Percentiles rank a stretch among this genome's conserved stretches.
These are phyloP conservation scores for Endotricha flammealis DNA, from an alignment of 2,888 invertebrate species.

Conservation along the genomic window DNA sequence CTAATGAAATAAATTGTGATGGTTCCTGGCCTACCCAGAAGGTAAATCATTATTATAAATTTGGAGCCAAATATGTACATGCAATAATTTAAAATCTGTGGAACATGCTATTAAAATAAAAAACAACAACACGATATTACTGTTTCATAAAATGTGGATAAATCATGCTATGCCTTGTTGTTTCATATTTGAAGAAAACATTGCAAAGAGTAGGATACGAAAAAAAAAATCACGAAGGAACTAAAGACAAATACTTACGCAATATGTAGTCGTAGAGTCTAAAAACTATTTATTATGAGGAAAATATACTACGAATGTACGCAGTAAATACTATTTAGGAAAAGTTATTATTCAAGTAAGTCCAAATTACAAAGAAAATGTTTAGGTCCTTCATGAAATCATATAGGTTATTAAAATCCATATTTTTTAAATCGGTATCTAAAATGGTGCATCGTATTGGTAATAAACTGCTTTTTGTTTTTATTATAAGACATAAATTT, in stretches of 20 bases:
- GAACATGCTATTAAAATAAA: conserved; percentile 47
- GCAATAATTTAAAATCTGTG: conserved; percentile 37
- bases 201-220: conserved; percentile 67
- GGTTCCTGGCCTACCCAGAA: conserved; percentile 38
- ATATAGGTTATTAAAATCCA: too few relatives aligned
- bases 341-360: too few relatives aligned
- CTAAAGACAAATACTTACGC: conserved; percentile 4
- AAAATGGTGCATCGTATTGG: too few relatives aligned
- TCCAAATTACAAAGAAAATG: too few relatives aligned
- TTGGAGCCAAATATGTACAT: conserved; percentile 35
- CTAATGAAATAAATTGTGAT: conserved; percentile 38
- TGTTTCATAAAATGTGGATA: conserved; percentile 22
- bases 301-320: too few relatives aligned
- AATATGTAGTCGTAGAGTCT: too few relatives aligned
- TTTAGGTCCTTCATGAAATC: too few relatives aligned
- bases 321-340: too few relatives aligned
- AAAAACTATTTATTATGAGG: too few relatives aligned
- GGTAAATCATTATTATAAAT: conserved; percentile 23
- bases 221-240: conserved; percentile 30
- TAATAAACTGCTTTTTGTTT: too few relatives aligned
- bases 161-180: conserved; percentile 44
- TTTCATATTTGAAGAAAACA: conserved; percentile 61
- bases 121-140: conserved; percentile 43
- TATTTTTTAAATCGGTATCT: too few relatives aligned
- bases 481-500: too few relatives aligned